These are phyloP conservation scores for Patella pellucida DNA, from an alignment of 2,888 invertebrate genomes.

Conservation along the genomic window DNA sequence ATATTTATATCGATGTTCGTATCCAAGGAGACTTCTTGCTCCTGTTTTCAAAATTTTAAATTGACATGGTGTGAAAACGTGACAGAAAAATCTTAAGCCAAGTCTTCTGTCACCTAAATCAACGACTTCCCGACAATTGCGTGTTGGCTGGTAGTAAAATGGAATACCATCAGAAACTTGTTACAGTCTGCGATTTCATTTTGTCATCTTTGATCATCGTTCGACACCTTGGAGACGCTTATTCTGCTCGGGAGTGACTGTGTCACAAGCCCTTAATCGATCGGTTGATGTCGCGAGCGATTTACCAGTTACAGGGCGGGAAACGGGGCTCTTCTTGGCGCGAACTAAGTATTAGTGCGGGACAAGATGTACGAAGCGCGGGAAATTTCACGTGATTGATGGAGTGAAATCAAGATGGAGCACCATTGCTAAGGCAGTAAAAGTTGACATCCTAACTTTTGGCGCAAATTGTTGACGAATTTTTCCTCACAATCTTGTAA, in stretches of 20 bases:
- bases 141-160: neutral
- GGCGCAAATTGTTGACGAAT: conserved; percentile 7
- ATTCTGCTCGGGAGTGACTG: neutral
- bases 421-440: neutral
- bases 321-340: neutral
- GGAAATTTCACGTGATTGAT: conserved; percentile 3
- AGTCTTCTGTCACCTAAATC: conserved; percentile 6
- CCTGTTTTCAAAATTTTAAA: too few species aligned
- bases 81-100: neutral
- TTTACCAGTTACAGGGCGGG: neutral
- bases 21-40: too few species aligned
- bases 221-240: conserved; percentile 2
- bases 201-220: conserved; percentile 3
- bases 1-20: too few species aligned
- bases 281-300: neutral
- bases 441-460: neutral
- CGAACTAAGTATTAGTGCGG: neutral
- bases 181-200: neutral
- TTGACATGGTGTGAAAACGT: too few species aligned
- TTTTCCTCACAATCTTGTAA: conserved; percentile 3
- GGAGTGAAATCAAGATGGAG: conserved; percentile 6
- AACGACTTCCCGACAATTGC: conserved; percentile 5
- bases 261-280: conserved; percentile 11
- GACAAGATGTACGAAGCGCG: conserved; percentile 2
- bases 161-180: neutral